Base-by-base conservation (phyloP, 2,888 invertebrate genomes). In the Acronicta psi region DNA sequence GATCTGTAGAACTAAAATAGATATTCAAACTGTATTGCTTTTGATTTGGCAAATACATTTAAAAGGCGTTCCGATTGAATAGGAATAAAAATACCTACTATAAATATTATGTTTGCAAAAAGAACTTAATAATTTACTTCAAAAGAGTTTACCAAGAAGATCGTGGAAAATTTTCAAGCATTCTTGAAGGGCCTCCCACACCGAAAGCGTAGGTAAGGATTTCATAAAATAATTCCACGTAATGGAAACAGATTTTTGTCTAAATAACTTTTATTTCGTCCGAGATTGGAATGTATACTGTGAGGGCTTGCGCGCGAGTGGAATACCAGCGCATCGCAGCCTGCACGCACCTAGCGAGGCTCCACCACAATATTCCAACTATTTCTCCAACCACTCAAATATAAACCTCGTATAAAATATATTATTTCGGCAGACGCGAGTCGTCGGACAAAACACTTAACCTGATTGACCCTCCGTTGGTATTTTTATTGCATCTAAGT, bases 391-490 rank as follows among this genome's bases (percentile, higher is more conserved):
- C 78, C 75, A 76, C 73, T 75, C 74, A 80, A 81, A 83, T 84
- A 87, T 86, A 89, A 89, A 89, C 86, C 87, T 86, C 81, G 69
- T 80, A 84, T 83, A 77, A 80, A 82, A 87, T 86, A 86, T 85
- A 87, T 85, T 84, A 86, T 87, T 82, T 79, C 67, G 81, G 57
- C 50, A 82, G 80, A 84, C 59, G 80, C 78, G 75, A 83, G 73
- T 74, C 85, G 73, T 63, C 70, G 88, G 88, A 87, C 88, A 85
- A 82, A 84, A 88, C 90, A 89, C 90, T 90, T 88, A 88, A 87
- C 89, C 87, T 89, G 89, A 90, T 90, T 90, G 90, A 90, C 90
- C 90, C 87, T 82, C 68, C 80, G 79, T 61, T 77, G 89, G 90
- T 89, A 90, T 90, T 90, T 90, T 89, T 90, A 90, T 90, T 90